Conservation (phyloP, 30 jellyfish, hydroid and myxozoan genomes). For the Turritopsis rubra region DNA sequence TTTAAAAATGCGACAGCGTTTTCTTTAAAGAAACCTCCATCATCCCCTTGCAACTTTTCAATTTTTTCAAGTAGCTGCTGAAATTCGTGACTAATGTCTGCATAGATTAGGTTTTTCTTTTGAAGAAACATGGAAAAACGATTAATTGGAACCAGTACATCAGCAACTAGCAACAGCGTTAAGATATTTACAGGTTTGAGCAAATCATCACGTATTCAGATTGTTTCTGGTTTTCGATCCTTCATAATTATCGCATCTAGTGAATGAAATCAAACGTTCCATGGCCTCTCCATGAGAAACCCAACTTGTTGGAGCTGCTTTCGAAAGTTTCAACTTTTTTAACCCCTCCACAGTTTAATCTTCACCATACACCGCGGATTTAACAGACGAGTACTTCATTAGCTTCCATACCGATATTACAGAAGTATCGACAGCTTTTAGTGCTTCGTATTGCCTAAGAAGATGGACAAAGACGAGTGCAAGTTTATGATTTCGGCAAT, state of each 20-base stretch:
- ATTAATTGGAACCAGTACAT: not conserved
- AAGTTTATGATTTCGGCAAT: not conserved
- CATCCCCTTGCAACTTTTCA: not conserved
- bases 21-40: not conserved
- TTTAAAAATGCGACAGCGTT: not conserved
- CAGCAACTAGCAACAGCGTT: not conserved
- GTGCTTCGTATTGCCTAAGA: not conserved
- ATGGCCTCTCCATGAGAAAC: slow-evolving; percentile 23
- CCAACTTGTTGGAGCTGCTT: slow-evolving; percentile 27
- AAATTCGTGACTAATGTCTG: not conserved
- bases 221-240: not conserved
- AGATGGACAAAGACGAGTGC: slow-evolving; percentile 17
- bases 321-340: slow-evolving; percentile 8
- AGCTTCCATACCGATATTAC: slow-evolving; percentile 8
- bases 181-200: not conserved
- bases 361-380: slow-evolving; percentile 18
- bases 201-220: not conserved
- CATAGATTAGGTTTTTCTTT: not conserved
- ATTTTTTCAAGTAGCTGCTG: not conserved
- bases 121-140: not conserved
- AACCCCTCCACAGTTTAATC: slow-evolving; percentile 28
- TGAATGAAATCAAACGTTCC: not conserved
- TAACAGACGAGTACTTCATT: slow-evolving; percentile 11
- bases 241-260: slow-evolving; percentile 18
- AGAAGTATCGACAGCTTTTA: slow-evolving; percentile 1